Evolutionary conservation across 2,113 vertebrate genomes (phyloP).

Genomic region (Platycercus adscitus): DNA sequence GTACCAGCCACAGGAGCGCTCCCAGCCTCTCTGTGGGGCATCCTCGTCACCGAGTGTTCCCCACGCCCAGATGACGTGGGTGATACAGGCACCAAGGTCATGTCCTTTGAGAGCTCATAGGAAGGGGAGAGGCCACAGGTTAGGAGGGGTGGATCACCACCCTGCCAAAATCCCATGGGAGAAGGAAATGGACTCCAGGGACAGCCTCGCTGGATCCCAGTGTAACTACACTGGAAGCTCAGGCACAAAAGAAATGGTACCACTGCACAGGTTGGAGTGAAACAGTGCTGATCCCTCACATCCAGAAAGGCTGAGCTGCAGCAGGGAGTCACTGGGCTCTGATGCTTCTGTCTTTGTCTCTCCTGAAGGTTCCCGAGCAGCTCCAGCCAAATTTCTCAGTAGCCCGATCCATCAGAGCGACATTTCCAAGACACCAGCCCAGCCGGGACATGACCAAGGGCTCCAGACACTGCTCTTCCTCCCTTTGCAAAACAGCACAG

Average conservation of each 20-base stretch:
- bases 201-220: not conserved
- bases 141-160: not conserved
- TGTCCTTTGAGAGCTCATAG: not conserved
- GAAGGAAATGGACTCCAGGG: not conserved
- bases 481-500: not conserved
- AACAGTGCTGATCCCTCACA: not conserved
- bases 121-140: not conserved
- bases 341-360: not conserved
- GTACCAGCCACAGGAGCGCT: not conserved
- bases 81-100: not conserved
- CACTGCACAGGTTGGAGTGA: not conserved
- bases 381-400: not conserved
- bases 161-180: not conserved
- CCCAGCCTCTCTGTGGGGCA: not conserved
- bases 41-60: not conserved
- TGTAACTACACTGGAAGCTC: not conserved
- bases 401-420: not conserved
- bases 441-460: not conserved
- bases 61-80: not conserved
- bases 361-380: not conserved
- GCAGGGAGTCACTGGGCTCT: not conserved
- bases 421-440: not conserved
- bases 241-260: fast-evolving
- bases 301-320: not conserved
- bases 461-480: not conserved